Percentiles rank a stretch among this genome's conserved stretches.
Conservation (phyloP, 2,113 vertebrate species). For the human region DNA sequence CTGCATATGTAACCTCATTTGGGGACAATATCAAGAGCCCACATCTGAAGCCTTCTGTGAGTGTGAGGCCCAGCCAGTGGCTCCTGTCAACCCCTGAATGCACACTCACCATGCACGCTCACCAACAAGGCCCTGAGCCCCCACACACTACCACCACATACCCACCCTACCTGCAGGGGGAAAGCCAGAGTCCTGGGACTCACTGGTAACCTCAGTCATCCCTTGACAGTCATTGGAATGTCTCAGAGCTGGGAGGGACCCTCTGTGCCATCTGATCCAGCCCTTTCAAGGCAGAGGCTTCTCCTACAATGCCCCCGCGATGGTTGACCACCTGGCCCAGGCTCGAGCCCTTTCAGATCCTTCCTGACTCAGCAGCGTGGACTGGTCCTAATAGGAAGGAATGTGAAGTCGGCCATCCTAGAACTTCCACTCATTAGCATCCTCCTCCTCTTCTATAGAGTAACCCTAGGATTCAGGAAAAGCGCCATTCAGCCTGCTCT, state of each 20-base stretch:
- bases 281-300: not conserved
- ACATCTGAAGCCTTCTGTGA: slow-evolving; percentile 14
- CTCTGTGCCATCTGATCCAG: not conserved
- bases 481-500: not conserved
- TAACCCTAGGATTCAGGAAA: not conserved
- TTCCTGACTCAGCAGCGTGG: not conserved
- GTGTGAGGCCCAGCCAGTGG: not conserved
- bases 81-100: not conserved
- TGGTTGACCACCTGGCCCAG: rapidly evolving
- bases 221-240: not conserved
- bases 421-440: not conserved
- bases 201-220: not conserved
- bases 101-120: not conserved
- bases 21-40: not conserved
- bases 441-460: not conserved
- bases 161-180: not conserved
- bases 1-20: not conserved
- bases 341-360: too few species aligned
- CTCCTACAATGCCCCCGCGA: rapidly evolving
- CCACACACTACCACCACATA: rapidly evolving
- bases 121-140: not conserved
- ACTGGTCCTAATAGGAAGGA: not conserved
- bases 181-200: not conserved
- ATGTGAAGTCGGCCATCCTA: rapidly evolving
- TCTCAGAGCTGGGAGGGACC: not conserved